Conservation (phyloP, 2,113 vertebrate species). For the Erythrolamprus reginae region DNA sequence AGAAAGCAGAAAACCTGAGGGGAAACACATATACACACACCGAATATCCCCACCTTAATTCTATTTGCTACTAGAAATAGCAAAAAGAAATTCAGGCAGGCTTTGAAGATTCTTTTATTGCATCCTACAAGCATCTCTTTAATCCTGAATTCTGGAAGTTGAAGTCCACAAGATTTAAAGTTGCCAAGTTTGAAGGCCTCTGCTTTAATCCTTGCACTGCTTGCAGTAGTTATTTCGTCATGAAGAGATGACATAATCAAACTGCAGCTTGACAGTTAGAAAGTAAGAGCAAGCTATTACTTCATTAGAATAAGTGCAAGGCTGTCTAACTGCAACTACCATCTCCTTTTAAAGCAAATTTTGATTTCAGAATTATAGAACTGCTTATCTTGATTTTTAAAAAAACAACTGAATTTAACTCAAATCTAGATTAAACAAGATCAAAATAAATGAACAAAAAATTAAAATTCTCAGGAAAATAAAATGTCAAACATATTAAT, state of each 20-base stretch:
- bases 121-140: background rate
- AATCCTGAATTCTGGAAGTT: no score
- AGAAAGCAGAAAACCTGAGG: background rate
- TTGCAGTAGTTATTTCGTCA: background rate
- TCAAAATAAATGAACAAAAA: background rate
- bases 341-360: background rate
- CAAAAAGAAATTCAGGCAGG: background rate
- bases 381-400: background rate
- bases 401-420: background rate
- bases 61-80: background rate
- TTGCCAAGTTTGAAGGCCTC: no score
- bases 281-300: background rate
- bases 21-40: no score
- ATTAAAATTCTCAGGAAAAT: background rate
- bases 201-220: background rate
- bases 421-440: background rate
- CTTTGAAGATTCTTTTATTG: background rate
- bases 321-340: background rate
- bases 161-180: no score
- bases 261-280: background rate
- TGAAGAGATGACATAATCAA: background rate
- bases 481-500: background rate
- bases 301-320: background rate
- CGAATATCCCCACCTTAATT: background rate
- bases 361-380: background rate